Conservation (phyloP, 2,888 invertebrate species). For the Saturnia japonica region DNA sequence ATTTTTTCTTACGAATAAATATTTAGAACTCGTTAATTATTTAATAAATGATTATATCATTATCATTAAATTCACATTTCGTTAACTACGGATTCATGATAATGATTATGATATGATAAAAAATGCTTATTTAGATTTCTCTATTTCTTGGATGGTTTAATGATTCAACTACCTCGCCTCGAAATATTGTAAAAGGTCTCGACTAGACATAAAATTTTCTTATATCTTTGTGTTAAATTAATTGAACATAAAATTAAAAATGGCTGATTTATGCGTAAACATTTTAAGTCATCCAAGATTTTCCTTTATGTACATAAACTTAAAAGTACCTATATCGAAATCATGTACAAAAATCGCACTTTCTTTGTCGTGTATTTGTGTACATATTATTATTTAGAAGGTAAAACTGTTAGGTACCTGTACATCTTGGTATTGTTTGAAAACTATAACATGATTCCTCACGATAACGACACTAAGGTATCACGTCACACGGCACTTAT, state of each 20-base stretch:
- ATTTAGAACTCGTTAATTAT: slow-evolving; percentile 2
- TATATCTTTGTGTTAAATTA: background rate
- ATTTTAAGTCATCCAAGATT: background rate
- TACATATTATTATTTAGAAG: background rate
- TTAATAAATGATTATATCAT: slow-evolving; percentile 20
- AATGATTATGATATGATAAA: slow-evolving; percentile 11
- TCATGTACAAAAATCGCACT: background rate
- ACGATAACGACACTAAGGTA: slow-evolving; percentile 20
- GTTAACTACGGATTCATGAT: slow-evolving; percentile 23
- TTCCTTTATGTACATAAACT: background rate
- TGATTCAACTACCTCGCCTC: background rate
- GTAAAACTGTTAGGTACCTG: slow-evolving; percentile 36
- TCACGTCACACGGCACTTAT: slow-evolving; percentile 29
- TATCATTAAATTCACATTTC: slow-evolving; percentile 21
- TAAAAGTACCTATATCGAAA: background rate
- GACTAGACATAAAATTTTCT: background rate
- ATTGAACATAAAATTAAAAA: background rate
- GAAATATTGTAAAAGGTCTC: background rate
- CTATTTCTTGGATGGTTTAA: background rate
- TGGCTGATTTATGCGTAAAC: background rate
- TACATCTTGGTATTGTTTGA: slow-evolving; percentile 38
- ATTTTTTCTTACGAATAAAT: background rate
- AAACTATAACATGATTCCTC: slow-evolving; percentile 27
- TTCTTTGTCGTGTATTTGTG: background rate
- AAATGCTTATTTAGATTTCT: background rate